These are phyloP conservation scores for Drosophila santomea DNA, from an alignment of 1,140 invertebrate species.

Conservation along the genomic window DNA sequence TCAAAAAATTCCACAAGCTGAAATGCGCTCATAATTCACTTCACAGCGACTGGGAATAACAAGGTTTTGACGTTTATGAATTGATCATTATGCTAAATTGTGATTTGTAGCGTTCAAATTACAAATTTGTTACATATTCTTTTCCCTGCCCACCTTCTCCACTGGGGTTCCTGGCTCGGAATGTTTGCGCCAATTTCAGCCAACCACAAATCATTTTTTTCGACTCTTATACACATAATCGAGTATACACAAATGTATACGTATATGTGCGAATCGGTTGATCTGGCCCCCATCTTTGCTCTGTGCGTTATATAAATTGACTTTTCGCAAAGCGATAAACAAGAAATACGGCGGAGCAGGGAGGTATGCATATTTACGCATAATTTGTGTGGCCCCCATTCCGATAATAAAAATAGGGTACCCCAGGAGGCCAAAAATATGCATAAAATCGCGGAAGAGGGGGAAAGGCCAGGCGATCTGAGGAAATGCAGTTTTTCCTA, in stretches of 20 bases:
- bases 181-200: slow-evolving; percentile 62
- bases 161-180: slow-evolving; percentile 18
- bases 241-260: background rate
- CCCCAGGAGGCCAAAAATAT: slow-evolving; percentile 67
- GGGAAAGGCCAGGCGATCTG: background rate
- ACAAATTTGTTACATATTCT: slow-evolving; percentile 77
- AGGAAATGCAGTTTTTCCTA: slow-evolving; percentile 53
- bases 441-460: slow-evolving; percentile 24
- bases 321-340: slow-evolving; percentile 80
- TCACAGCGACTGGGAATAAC: slow-evolving; percentile 34
- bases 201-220: slow-evolving; percentile 74
- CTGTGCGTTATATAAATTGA: slow-evolving; percentile 74
- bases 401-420: slow-evolving; percentile 64
- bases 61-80: slow-evolving; percentile 80
- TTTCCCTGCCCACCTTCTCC: slow-evolving; percentile 10
- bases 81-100: slow-evolving; percentile 84
- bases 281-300: slow-evolving; percentile 37
- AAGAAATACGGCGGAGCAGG: slow-evolving; percentile 48
- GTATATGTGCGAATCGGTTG: slow-evolving; percentile 38
- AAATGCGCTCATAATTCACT: slow-evolving; percentile 67
- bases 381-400: slow-evolving; percentile 75
- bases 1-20: slow-evolving; percentile 46
- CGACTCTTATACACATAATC: slow-evolving; percentile 32
- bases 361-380: slow-evolving; percentile 68
- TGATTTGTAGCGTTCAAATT: slow-evolving; percentile 84